Evolutionary conservation across 2,888 invertebrate genomes (phyloP).

Genomic region (Microctonus brassicae): DNA sequence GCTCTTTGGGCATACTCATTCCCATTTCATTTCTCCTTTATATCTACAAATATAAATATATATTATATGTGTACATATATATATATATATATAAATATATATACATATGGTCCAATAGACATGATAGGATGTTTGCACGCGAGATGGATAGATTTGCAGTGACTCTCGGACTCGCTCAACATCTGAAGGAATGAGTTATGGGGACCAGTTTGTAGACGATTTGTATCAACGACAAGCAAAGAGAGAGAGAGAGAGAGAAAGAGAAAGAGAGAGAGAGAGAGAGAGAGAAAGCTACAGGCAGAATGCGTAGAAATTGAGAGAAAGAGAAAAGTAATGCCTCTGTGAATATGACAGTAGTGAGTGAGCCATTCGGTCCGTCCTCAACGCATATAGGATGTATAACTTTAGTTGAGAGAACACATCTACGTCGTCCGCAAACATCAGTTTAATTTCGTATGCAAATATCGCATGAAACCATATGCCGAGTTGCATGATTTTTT

Average conservation of each 20-base stretch:
- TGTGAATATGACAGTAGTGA: slow-evolving; percentile 60
- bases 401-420: slow-evolving; percentile 45
- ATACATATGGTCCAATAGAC: slow-evolving; percentile 11
- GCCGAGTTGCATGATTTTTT: slow-evolving; percentile 24
- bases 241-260: neutral
- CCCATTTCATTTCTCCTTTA: slow-evolving; percentile 11
- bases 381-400: slow-evolving; percentile 11
- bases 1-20: slow-evolving; percentile 21
- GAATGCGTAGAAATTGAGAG: neutral
- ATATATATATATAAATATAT: neutral
- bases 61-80: no score
- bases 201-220: slow-evolving; percentile 54
- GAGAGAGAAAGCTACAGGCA: neutral
- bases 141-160: slow-evolving; percentile 28
- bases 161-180: slow-evolving; percentile 42
- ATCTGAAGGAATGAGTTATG: slow-evolving; percentile 67
- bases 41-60: no score
- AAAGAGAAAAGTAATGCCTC: slow-evolving; percentile 49
- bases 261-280: slow-evolving; percentile 24
- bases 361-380: slow-evolving; percentile 37
- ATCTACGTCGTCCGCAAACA: slow-evolving; percentile 66
- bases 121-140: slow-evolving; percentile 27
- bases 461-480: slow-evolving; percentile 57
- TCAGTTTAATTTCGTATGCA: slow-evolving; percentile 68
- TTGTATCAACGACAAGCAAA: slow-evolving; percentile 30